Evolutionary conservation across 1,140 invertebrate species (phyloP).

Genomic region (Lepidostoma basale): DNA sequence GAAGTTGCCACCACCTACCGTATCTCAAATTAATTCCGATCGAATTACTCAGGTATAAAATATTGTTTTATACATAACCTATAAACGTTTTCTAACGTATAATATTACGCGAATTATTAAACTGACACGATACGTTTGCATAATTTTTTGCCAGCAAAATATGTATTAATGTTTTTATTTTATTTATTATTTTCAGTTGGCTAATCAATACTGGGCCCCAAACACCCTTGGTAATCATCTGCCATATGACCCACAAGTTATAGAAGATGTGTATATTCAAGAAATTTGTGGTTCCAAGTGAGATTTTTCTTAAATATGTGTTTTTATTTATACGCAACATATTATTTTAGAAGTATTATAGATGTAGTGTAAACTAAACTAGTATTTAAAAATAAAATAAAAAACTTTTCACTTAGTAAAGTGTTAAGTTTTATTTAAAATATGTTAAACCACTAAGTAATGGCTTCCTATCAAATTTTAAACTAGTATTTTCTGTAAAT

Average conservation of each 20-base stretch:
- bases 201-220: slow-evolving; percentile 88
- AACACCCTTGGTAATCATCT: slow-evolving; percentile 72
- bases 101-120: slow-evolving; percentile 44
- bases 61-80: slow-evolving; percentile 29
- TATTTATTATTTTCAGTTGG: slow-evolving; percentile 73
- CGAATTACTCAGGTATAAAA: slow-evolving; percentile 74
- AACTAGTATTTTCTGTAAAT: too few relatives aligned
- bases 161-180: slow-evolving; percentile 2
- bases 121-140: slow-evolving; percentile 5
- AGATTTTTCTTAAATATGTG: slow-evolving; percentile 58
- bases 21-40: slow-evolving; percentile 85
- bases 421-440: too few relatives aligned
- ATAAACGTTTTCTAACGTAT: slow-evolving; percentile 50
- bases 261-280: slow-evolving; percentile 81
- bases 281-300: slow-evolving; percentile 78
- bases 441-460: too few relatives aligned
- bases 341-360: too few relatives aligned
- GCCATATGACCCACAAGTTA: slow-evolving; percentile 74
- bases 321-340: too few relatives aligned
- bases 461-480: too few relatives aligned
- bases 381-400: too few relatives aligned
- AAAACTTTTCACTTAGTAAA: too few relatives aligned
- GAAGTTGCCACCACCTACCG: slow-evolving; percentile 72
- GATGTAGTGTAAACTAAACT: too few relatives aligned
- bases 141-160: slow-evolving; percentile 2